Conservation (phyloP, 2,797 vertebrate genomes). For the Pangasius macronema region DNA sequence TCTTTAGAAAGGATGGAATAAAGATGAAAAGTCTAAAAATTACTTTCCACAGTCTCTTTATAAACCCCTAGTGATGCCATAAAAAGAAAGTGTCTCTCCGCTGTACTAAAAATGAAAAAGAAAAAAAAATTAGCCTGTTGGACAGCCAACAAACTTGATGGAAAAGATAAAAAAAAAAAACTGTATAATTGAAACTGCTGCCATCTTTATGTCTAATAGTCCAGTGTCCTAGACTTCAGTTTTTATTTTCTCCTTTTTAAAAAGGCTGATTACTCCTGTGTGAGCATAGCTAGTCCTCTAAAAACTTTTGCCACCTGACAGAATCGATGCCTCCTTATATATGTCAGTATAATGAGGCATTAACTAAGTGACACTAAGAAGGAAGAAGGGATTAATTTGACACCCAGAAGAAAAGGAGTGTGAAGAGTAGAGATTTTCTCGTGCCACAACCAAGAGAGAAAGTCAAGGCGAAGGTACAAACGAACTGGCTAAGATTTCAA, state of each 20-base stretch:
- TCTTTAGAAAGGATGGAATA: background rate
- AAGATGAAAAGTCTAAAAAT: background rate
- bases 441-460: conserved; percentile 21
- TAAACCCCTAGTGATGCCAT: background rate
- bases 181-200: background rate
- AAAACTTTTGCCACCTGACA: background rate
- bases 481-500: conserved; percentile 40
- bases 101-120: background rate
- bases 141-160: background rate
- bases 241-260: background rate
- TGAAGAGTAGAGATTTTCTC: background rate
- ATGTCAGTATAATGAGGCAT: background rate
- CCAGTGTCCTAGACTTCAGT: background rate
- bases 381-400: background rate
- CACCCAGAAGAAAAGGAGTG: background rate
- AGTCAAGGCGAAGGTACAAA: conserved; percentile 26
- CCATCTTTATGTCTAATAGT: background rate
- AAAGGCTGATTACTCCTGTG: background rate
- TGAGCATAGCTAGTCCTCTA: background rate
- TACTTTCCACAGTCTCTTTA: background rate
- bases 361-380: background rate
- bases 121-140: background rate
- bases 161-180: background rate
- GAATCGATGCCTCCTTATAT: background rate
- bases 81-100: background rate